Base-by-base conservation (phyloP, 1,140 invertebrate species). In the Ips nitidus region DNA sequence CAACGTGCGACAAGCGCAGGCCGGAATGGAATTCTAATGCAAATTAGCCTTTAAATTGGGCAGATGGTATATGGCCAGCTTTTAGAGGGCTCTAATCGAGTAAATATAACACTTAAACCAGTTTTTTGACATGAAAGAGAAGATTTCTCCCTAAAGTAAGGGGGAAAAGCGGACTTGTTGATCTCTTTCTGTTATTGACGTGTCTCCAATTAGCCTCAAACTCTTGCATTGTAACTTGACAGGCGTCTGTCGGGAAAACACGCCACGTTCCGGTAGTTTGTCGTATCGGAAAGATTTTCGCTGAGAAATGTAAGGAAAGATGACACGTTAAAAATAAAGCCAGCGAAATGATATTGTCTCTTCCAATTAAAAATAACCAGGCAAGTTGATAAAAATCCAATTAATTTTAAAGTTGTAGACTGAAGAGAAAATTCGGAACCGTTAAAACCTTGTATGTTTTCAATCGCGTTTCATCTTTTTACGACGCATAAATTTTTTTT, bases 1-100 rank as follows among this genome's bases (percentile, higher is more conserved):
- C 45, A 50, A 6, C 45, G 6, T 8, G 45, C 45, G 45, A 50
- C 45, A 50, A 22, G 45, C 45, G 6, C 6, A 50, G 45, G 45
- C 6, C 45, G 45, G 45, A 50, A 50, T 50, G 45, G 45, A 50
- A 50, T 50, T 50, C 45, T 50, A 22, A 50, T 50, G 45, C 45
- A 50, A 50, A 50, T 50, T 50, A 50, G 45, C 45, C 6, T 50
- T 50, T 50, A 22, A 50, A 50, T 50, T 50, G 45, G 45, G 22
- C 45, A 50, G 22, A 50, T 8, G 45, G 6, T 22, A 50, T 50
- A 50, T 50, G 45, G 45, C 6, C 45, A 8, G 45, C 45, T 50
- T 50, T 22, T 22, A 22, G 22, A 22, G 22, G 22, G 22, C 22
- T 22, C 22, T 22, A 22, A 22, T 22, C 22, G 22, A 22, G 22